phyloP scores from a whole-genome alignment of 2,888 invertebrate genomes.

The Aleiodes testaceus region DNA sequence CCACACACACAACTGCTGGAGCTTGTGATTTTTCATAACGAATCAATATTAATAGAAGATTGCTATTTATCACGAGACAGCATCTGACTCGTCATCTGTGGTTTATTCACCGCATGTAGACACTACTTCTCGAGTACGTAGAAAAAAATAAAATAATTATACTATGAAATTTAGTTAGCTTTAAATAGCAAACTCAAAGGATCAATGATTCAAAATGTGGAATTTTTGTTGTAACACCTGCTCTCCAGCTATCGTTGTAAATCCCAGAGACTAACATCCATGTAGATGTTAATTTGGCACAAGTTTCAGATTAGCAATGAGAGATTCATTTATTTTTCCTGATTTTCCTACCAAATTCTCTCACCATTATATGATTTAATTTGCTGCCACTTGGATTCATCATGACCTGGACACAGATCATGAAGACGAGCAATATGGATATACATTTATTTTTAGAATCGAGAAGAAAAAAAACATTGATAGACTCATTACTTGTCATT shows the following conservation, averaged over 20 bases:
- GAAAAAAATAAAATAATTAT: too few species aligned
- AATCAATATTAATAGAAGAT: not conserved
- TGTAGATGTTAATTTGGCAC: constrained; percentile 18
- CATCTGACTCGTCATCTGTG: constrained; percentile 17
- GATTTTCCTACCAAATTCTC: not conserved
- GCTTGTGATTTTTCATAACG: too few species aligned
- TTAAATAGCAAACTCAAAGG: not conserved
- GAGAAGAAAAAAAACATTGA: not conserved
- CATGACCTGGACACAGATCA: constrained; percentile 12
- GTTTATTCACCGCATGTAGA: not conserved
- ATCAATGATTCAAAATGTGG: constrained; percentile 17
- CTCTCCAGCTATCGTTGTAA: constrained; percentile 20
- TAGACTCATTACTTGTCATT: constrained; percentile 9
- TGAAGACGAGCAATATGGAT: not conserved
- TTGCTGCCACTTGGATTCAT: constrained; percentile 14
- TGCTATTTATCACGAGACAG: not conserved
- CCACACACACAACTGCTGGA: too few species aligned
- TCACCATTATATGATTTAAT: not conserved
- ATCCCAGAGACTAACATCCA: not conserved
- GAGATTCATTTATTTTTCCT: constrained; percentile 10
- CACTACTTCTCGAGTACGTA: too few species aligned
- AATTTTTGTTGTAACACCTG: constrained; percentile 19
- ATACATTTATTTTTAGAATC: not conserved
- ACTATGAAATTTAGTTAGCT: too few species aligned
- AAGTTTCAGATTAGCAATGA: constrained; percentile 14